Evolutionary conservation across 2,888 invertebrate species (phyloP), one percentile per base, ranked within the genome.

Genomic region (Sinopyrophorus schimmeli): DNA sequence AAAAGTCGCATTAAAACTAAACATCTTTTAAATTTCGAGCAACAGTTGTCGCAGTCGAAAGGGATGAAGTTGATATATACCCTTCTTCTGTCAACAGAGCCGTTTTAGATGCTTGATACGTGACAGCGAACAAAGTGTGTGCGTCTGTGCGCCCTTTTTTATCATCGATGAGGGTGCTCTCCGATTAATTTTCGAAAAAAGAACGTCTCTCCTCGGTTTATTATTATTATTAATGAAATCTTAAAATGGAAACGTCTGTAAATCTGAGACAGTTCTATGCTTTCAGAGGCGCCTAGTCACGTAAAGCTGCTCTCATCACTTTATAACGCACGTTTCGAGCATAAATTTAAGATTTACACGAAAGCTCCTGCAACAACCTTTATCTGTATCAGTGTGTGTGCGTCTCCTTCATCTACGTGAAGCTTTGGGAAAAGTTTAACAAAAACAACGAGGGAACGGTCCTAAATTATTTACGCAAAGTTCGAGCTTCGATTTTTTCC

Each of bases 261-360:
- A 39, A 39, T 47, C 14, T 27, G 15, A 9, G 39, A 32, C 47
- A 47, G 39, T 38, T 47, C 31, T 39, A 26, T 32, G 47, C 47
- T 39, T 39, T 23, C 39, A 47, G 12, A 20, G 39, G 27, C 32
- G 34, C 47, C 39, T 39, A 39, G 47, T 47, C 47, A 47, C 47
- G 47, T 47, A 47, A 32, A 39, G 47, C 47, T 47, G 17, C 47
- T 47, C 39, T 47, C 47, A 47, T 47, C 47, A 47, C 39, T 47
- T 47, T 47, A 47, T 47, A 39, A 47, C 47, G 39, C 47, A 47
- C 47, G 47, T 39, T 34, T 39, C 20, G 20, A 12, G 39, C 27
- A 47, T 47, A 47, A 47, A 47, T 47, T 47, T 23, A 37, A 47
- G 47, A 47, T 47, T 47, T 47, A 47, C 39, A 39, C 39, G 26